Evolutionary conservation across 2,113 vertebrate species (phyloP).

Genomic region (Myrmecobius fasciatus): DNA sequence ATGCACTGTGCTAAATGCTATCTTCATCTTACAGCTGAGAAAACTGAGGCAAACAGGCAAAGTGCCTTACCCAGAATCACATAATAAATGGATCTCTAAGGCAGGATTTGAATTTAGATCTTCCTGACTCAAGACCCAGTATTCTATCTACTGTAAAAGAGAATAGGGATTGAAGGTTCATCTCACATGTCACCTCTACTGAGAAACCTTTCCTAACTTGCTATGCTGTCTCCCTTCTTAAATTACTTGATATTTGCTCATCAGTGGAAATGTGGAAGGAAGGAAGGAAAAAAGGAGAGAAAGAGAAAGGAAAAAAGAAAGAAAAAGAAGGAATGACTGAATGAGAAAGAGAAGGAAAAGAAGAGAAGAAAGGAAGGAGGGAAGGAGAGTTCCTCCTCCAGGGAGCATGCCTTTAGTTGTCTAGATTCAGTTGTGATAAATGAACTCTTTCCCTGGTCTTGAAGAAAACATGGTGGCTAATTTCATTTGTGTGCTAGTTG

Average conservation of each 20-base stretch:
- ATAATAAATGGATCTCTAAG: neutral
- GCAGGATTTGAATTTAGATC: neutral
- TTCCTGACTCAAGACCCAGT: neutral
- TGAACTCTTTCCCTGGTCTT: neutral
- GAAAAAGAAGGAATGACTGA: neutral
- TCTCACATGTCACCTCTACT: neutral
- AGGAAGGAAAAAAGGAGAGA: neutral
- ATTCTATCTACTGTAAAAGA: neutral
- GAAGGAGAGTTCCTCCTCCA: neutral
- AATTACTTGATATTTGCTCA: neutral
- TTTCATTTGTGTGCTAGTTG: neutral
- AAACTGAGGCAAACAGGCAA: neutral
- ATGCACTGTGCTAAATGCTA: neutral
- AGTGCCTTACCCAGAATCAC: neutral
- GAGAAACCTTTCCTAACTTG: neutral
- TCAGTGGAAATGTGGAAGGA: neutral
- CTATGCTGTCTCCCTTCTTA: neutral
- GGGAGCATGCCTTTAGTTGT: neutral
- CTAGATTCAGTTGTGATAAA: neutral
- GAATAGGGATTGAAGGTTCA: neutral
- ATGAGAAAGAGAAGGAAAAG: too few species aligned
- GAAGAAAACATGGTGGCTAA: slow-evolving; percentile 7
- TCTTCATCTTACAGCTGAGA: neutral
- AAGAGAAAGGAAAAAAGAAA: neutral
- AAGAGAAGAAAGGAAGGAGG: too few species aligned